Percentiles rank a stretch among this genome's conserved stretches.
phyloP scores from a whole-genome alignment of 2,888 invertebrate species.

The Drosophila hamatofila region DNA sequence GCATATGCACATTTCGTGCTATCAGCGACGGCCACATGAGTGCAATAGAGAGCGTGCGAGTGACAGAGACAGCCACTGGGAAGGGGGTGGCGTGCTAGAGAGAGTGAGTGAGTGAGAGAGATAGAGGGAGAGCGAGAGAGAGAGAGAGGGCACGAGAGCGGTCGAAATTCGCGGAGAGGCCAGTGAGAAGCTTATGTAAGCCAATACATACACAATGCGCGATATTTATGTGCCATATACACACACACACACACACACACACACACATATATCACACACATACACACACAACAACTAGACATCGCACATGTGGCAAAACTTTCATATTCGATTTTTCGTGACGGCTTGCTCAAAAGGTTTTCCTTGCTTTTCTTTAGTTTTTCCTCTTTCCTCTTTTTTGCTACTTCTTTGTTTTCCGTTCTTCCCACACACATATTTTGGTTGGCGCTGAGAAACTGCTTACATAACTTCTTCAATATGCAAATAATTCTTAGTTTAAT shows the following conservation, averaged over 20 bases:
- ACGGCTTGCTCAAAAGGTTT: constrained; percentile 50
- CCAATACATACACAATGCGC: constrained; percentile 79
- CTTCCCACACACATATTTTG: constrained; percentile 10
- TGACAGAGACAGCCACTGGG: constrained; percentile 45
- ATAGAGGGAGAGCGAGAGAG: not conserved
- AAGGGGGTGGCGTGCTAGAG: not conserved
- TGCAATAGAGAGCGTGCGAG: constrained; percentile 48
- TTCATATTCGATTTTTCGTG: constrained; percentile 76
- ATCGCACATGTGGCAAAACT: constrained; percentile 55
- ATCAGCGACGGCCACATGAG: constrained; percentile 71
- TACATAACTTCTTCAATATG: constrained; percentile 50
- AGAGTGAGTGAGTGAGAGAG: not conserved
- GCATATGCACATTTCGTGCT: constrained; percentile 81
- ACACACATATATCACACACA: constrained; percentile 26
- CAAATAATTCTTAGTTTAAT: constrained; percentile 48
- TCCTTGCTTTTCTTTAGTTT: constrained; percentile 24
- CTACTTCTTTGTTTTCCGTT: not conserved
- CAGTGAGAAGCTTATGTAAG: constrained; percentile 76
- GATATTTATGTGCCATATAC: constrained; percentile 57
- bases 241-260: constrained; percentile 19
- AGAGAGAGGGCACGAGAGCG: constrained; percentile 32
- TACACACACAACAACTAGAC: constrained; percentile 18
- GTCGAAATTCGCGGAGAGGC: constrained; percentile 64
- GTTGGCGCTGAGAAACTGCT: constrained; percentile 28
- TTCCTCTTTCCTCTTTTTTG: not conserved